Evolutionary conservation across 2,113 vertebrate species (phyloP).

Genomic region (Manacus vitellinus): DNA sequence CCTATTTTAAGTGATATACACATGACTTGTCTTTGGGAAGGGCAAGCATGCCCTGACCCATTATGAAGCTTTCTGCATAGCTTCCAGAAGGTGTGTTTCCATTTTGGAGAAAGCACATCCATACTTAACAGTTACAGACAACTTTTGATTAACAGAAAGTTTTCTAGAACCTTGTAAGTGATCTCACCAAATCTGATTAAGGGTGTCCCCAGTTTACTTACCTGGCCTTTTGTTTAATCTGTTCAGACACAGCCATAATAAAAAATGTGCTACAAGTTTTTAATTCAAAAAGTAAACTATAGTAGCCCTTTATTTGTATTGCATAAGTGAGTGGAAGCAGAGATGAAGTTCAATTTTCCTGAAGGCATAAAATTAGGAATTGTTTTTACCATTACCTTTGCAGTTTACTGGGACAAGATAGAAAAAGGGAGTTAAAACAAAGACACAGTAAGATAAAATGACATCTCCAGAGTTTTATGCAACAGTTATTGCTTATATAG

Average conservation of each 20-base stretch:
- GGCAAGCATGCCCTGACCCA: background rate
- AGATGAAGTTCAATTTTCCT: background rate
- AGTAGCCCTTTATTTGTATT: background rate
- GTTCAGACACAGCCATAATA: background rate
- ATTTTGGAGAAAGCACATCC: background rate
- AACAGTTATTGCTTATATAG: background rate
- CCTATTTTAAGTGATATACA: background rate
- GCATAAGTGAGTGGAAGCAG: background rate
- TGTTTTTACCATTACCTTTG: background rate
- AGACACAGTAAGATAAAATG: background rate
- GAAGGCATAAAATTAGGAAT: background rate
- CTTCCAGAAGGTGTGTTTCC: background rate
- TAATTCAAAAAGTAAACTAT: background rate
- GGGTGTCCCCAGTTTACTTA: background rate
- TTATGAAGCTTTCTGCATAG: background rate
- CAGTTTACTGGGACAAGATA: background rate
- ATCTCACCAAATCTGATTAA: background rate
- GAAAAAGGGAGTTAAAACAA: background rate
- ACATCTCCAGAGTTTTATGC: background rate
- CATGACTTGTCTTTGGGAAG: background rate
- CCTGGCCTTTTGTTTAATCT: conserved; percentile 1
- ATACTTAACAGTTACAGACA: background rate
- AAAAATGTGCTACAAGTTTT: background rate
- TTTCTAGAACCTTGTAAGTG: background rate
- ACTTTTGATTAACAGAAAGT: background rate